These are phyloP conservation scores for Mus caroli DNA, from an alignment of 2,797 vertebrate genomes.

Conservation along the genomic window DNA sequence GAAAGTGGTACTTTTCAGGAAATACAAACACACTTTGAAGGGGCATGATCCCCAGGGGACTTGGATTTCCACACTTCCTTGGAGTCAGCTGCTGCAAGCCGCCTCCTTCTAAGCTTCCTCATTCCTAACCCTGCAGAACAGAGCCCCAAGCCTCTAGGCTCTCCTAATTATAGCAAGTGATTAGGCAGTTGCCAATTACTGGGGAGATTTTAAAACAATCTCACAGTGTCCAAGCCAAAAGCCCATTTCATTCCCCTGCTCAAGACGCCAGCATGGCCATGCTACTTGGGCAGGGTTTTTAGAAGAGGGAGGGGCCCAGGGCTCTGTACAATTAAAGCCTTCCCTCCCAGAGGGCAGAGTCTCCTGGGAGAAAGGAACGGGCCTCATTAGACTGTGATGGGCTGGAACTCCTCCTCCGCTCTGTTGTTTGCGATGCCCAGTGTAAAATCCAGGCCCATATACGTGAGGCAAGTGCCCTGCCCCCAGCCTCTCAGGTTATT, in stretches of 20 bases:
- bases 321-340: background rate
- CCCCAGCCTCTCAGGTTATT: no score
- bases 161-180: conserved; percentile 42
- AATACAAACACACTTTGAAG: background rate
- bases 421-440: no score
- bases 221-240: background rate
- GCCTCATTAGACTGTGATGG: conserved; percentile 13
- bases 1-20: conserved; percentile 52
- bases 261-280: background rate
- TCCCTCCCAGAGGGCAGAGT: background rate
- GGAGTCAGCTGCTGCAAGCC: background rate
- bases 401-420: background rate
- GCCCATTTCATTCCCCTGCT: background rate
- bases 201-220: conserved; percentile 2
- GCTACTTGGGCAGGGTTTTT: background rate
- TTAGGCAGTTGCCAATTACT: conserved; percentile 56
- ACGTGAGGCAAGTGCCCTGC: accelerated
- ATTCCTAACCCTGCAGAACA: background rate
- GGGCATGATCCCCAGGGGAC: background rate
- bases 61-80: background rate
- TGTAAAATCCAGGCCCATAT: background rate
- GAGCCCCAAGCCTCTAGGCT: background rate
- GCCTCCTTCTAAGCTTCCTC: background rate
- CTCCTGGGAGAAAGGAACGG: background rate
- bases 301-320: background rate